phyloP scores from a whole-genome alignment of 1,140 invertebrate species.

The Chelonus insularis region DNA sequence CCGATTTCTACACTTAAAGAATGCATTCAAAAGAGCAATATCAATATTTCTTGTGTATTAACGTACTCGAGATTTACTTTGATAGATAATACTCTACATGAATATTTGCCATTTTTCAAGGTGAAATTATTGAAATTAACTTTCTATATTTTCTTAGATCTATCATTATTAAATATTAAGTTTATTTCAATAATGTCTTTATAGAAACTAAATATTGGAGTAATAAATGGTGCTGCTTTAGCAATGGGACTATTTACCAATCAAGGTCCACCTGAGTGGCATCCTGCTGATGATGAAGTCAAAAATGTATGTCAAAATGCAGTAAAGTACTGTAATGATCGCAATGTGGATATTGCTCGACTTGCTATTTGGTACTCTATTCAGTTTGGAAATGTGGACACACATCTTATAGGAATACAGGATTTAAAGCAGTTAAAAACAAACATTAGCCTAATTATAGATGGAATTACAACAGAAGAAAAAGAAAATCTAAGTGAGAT shows the following conservation, averaged over 20 bases:
- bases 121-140: too few species aligned
- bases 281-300: conserved; percentile 72
- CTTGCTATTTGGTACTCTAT: conserved; percentile 71
- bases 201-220: conserved; percentile 73
- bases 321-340: conserved; percentile 66
- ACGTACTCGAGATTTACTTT: conserved; percentile 80
- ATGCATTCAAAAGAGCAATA: conserved; percentile 68
- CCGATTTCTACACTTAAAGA: conserved; percentile 76
- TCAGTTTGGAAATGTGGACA: conserved; percentile 62
- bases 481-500: conserved; percentile 64
- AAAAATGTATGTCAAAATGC: conserved; percentile 69
- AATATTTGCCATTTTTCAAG: conserved; percentile 77
- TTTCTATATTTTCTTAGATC: too few species aligned
- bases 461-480: conserved; percentile 68
- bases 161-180: too few species aligned
- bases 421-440: conserved; percentile 63
- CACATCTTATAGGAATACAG: conserved; percentile 73
- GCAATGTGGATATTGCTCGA: conserved; percentile 70
- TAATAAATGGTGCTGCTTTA: conserved; percentile 81
- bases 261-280: conserved; percentile 78
- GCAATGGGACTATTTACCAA: conserved; percentile 83
- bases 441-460: conserved; percentile 64
- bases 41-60: conserved; percentile 74
- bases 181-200: too few species aligned
- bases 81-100: conserved; percentile 74